Base-by-base conservation (phyloP, 2,888 invertebrate genomes). In the Melinopterus prodromus region DNA sequence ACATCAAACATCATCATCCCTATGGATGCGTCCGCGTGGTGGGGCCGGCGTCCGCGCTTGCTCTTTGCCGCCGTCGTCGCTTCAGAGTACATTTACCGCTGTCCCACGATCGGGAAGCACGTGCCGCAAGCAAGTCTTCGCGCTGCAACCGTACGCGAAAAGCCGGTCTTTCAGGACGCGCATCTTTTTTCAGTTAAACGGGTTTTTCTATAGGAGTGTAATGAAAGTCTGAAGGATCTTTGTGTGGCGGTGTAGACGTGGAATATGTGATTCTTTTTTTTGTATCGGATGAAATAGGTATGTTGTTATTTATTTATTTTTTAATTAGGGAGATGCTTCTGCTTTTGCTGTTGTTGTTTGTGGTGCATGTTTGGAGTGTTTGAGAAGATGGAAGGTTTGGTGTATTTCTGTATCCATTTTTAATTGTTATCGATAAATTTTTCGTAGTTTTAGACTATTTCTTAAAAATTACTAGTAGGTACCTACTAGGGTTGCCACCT, bases 61-160 rank as follows among this genome's bases (percentile, higher is more conserved):
- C 84, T 84, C 82, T 82, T 84, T 83, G 84, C 83, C 83, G 84
- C 85, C 84, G 85, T 85, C 83, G 86, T 83, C 86, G 84, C 84
- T 83, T 85, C 83, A 84, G 53, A 53, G 9, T 53, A 53, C 53
- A 53, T 53, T 53, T 53, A 53, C 53, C 7, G 53, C 53, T 12
- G 53, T 6, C 5, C 9, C 12, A 12, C 53, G 9, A 53, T 53
- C 53, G 1, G 53, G 1, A 7, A 53, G 53, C 53, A 53, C 53
- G 53, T 53, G 53, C 53, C 12, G 53, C 12, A 53, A 7, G 7
- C 53, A 9, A 53, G 7, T 53, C 53, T 12, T 53, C 53, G 53
- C 53, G 53, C 12, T 53, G 26, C 3, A 26, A 26, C 26, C 26
- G 26, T 26, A 7, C 53, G 53, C 53, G 53, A 53, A 53, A 53